These are phyloP conservation scores for Odontocolon sp. DNA, from an alignment of 2,888 invertebrate species.

Conservation along the genomic window DNA sequence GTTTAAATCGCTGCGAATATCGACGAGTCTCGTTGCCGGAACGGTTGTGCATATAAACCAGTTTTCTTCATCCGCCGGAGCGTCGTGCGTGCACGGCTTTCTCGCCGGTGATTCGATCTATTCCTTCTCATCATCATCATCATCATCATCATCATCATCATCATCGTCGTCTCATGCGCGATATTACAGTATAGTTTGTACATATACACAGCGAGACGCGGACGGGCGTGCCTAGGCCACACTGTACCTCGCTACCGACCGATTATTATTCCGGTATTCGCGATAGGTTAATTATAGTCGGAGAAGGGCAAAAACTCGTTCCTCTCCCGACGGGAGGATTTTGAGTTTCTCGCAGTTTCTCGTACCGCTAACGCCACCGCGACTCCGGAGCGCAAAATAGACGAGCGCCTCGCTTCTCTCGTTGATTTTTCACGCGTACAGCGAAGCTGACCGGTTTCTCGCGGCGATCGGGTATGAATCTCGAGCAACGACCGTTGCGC, in stretches of 20 bases:
- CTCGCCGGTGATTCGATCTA: slow-evolving; percentile 50
- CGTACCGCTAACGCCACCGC: neutral
- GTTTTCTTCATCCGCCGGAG: slow-evolving; percentile 37
- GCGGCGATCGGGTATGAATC: too few relatives aligned
- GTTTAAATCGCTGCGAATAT: slow-evolving; percentile 28
- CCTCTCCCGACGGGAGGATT: slow-evolving; percentile 14
- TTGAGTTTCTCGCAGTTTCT: slow-evolving; percentile 16
- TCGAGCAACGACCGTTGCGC: too few relatives aligned
- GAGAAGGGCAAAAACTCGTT: slow-evolving; percentile 51
- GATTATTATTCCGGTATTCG: slow-evolving; percentile 52
- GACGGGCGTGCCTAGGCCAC: neutral
- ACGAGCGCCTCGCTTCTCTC: slow-evolving; percentile 32
- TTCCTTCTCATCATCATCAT: slow-evolving; percentile 52
- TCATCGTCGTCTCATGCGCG: slow-evolving; percentile 15
- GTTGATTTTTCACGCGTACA: neutral
- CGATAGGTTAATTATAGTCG: slow-evolving; percentile 56
- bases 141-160: slow-evolving; percentile 31
- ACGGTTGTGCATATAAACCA: slow-evolving; percentile 57
- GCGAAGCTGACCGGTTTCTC: neutral
- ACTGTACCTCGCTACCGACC: slow-evolving; percentile 39
- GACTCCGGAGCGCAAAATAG: slow-evolving; percentile 18
- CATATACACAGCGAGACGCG: neutral
- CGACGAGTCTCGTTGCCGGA: slow-evolving; percentile 29
- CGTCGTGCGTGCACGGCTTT: slow-evolving; percentile 44
- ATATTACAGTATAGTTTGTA: neutral